Evolutionary conservation across 2,888 invertebrate genomes (phyloP).

Genomic region (Flexamia atlantica): DNA sequence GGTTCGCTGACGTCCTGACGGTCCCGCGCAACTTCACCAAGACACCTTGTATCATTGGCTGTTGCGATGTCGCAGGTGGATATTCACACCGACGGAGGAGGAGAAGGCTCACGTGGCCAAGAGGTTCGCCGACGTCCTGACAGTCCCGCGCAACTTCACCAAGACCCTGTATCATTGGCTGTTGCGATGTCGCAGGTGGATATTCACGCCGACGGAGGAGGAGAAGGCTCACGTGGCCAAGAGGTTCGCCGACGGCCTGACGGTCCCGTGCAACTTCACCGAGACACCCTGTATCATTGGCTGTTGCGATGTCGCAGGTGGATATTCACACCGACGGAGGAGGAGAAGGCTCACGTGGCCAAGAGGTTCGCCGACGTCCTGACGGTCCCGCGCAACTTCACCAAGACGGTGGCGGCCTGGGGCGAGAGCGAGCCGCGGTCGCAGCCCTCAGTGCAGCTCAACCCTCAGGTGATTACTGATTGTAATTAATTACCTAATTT

Average conservation of each 20-base stretch:
- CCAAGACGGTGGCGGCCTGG: slow-evolving; percentile 78
- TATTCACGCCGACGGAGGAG: slow-evolving; percentile 85
- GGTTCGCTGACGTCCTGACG: slow-evolving; percentile 82
- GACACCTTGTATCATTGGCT: too few species aligned
- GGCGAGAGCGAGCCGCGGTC: background rate
- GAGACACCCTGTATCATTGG: too few species aligned
- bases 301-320: too few species aligned
- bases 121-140: slow-evolving; percentile 82
- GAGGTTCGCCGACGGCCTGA: slow-evolving; percentile 82
- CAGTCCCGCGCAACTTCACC: too few species aligned
- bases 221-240: slow-evolving; percentile 82
- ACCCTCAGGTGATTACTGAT: too few species aligned
- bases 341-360: slow-evolving; percentile 83
- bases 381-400: slow-evolving; percentile 88
- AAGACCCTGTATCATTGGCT: too few species aligned
- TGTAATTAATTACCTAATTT: too few species aligned
- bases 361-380: slow-evolving; percentile 83
- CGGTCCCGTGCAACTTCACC: too few species aligned
- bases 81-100: slow-evolving; percentile 85
- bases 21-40: too few species aligned
- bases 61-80: slow-evolving; percentile 81
- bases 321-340: slow-evolving; percentile 84
- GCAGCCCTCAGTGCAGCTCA: slow-evolving; percentile 74
- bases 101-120: slow-evolving; percentile 82
- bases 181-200: slow-evolving; percentile 81